Evolutionary conservation across 2,888 invertebrate genomes (phyloP), one percentile per base, ranked within the genome.

Genomic region (Drosophila monieri): DNA sequence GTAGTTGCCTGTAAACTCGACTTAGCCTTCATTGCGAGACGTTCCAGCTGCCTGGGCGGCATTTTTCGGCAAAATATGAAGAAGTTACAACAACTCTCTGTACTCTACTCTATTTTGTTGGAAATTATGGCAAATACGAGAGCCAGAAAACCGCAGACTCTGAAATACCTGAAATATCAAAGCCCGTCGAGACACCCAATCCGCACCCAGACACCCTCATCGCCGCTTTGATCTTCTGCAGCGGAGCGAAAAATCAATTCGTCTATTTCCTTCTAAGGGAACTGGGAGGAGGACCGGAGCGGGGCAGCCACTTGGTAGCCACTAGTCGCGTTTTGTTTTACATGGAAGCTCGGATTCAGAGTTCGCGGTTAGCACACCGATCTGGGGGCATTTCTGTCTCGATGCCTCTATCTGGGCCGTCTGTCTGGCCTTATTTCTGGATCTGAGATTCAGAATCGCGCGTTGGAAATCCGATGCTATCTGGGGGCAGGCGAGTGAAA

Each of bases 151-250:
- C 76, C 83, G 55, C 85, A 80, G 56, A 23, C 21, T 23, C 21
- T 4, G 21, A 23, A 58, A 60, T 71, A 68, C 59, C 70, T 54
- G 58, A 27, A 43, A 21, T 47, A 39, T 60, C 58, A 39, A 39
- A 18, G 58, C 30, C 47, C 21, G 10, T 8, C 9, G 18, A 8
- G 15, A 55, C 32, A 55, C 27, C 51, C 27, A 55, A 60, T 25
- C 47, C 47, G 41, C 41, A 41, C 9, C 56, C 46, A 66, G 61
- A 53, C 61, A 37, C 47, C 47, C 14, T 8, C 18, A 32, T 25
- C 59, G 52, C 73, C 81, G 85, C 84, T 85, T 87, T 87, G 85
- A 85, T 85, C 85, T 87, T 87, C 78, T 80, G 78, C 85, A 81
- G 65, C 74, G 69, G 78, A 76, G 85, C 85, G 83, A 80, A 69